These are phyloP conservation scores for Aphidius colemani DNA, from an alignment of 2,888 invertebrate species.

Conservation along the genomic window DNA sequence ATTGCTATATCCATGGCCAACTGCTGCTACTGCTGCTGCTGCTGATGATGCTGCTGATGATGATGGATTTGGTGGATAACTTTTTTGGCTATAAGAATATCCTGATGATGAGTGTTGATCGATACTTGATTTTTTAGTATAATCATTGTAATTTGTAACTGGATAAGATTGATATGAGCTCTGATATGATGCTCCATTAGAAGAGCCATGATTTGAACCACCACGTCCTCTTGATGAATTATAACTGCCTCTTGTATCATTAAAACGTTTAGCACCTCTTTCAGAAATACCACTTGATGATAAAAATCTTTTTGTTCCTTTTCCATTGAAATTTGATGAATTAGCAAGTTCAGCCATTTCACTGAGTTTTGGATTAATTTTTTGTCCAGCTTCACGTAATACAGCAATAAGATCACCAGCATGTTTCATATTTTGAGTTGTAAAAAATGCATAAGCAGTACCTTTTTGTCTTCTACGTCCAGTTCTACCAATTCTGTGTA, in stretches of 20 bases:
- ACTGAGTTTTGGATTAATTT: conserved; percentile 82
- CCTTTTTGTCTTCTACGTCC: conserved; percentile 85
- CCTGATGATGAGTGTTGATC: conserved; percentile 38
- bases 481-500: conserved; percentile 93
- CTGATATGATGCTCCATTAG: conserved; percentile 43
- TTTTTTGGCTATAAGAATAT: conserved; percentile 48
- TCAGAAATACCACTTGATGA: conserved; percentile 32
- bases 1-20: too few species aligned
- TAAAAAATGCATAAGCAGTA: conserved; percentile 94
- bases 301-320: conserved; percentile 17
- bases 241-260: conserved; percentile 32
- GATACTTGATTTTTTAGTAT: conserved; percentile 38
- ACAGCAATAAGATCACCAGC: conserved; percentile 88
- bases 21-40: too few species aligned
- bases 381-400: conserved; percentile 85
- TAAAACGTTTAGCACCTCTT: conserved; percentile 27
- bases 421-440: conserved; percentile 84
- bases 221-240: conserved; percentile 39
- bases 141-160: conserved; percentile 43
- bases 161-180: conserved; percentile 41
- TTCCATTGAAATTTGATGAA: conserved; percentile 29
- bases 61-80: conserved; percentile 42
- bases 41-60: too few species aligned
- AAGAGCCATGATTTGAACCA: conserved; percentile 37
- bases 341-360: conserved; percentile 67